These are phyloP conservation scores for Onychomys arenicola DNA, from an alignment of 2,797 vertebrate genomes.

Conservation along the genomic window DNA sequence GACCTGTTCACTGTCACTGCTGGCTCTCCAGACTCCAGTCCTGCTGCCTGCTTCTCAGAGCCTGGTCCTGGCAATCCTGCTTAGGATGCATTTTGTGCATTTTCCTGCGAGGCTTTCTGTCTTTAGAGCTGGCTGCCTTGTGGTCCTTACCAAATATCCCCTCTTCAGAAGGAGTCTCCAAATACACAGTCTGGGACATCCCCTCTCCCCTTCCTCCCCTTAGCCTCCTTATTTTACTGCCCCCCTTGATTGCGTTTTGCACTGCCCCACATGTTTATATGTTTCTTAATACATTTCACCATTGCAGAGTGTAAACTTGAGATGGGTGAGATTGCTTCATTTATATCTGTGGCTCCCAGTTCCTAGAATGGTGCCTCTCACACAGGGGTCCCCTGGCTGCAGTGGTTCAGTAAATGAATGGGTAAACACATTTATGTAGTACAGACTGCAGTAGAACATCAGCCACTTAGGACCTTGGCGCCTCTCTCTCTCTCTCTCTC, in stretches of 20 bases:
- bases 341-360: neutral
- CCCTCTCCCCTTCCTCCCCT: rapidly evolving
- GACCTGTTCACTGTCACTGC: rapidly evolving
- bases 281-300: neutral
- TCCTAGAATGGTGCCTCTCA: neutral
- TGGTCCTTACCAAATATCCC: neutral
- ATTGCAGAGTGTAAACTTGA: neutral
- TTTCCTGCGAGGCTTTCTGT: neutral
- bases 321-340: neutral
- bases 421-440: neutral
- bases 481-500: too few species aligned
- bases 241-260: too few species aligned
- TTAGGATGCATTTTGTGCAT: neutral
- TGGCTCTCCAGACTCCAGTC: neutral
- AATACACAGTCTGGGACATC: too few species aligned
- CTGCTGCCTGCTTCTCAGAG: neutral
- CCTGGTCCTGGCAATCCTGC: neutral
- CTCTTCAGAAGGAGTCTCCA: neutral
- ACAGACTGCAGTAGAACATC: rapidly evolving
- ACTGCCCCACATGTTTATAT: neutral
- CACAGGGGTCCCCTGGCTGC: neutral
- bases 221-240: neutral
- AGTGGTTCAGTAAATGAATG: neutral
- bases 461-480: neutral
- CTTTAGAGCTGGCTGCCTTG: neutral